Evolutionary conservation across 2,113 vertebrate genomes (phyloP).

Genomic region (Empidonax traillii): DNA sequence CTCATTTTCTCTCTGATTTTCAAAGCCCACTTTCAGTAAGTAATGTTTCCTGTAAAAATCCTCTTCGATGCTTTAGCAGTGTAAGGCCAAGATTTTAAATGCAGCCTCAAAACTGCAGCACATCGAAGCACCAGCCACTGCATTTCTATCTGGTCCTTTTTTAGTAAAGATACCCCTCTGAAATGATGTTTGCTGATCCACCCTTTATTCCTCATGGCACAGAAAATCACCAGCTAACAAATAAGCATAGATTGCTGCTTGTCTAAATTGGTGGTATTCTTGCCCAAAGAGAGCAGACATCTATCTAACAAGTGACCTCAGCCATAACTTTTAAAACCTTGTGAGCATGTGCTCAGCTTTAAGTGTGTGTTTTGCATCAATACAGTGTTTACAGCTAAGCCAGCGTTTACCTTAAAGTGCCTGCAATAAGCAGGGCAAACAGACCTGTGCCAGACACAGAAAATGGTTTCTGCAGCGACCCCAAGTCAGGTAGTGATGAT

Average conservation of each 20-base stretch:
- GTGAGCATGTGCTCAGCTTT: not conserved
- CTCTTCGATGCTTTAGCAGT: accelerated
- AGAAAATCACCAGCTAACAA: not conserved
- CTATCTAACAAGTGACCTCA: not conserved
- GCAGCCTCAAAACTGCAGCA: not conserved
- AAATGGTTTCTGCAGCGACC: not conserved
- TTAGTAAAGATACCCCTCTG: not conserved
- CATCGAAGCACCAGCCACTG: accelerated
- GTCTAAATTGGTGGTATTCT: not conserved
- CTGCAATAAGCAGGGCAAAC: conserved; percentile 9
- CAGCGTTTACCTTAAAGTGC: not conserved
- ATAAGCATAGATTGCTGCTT: not conserved
- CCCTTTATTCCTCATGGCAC: not conserved
- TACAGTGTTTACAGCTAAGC: not conserved
- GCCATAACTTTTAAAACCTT: not conserved
- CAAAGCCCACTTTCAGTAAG: not conserved
- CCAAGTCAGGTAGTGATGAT: not conserved
- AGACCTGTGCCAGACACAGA: not conserved
- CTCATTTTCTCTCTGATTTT: not conserved
- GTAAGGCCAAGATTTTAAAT: not conserved
- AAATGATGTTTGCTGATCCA: not conserved
- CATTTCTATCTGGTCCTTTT: not conserved
- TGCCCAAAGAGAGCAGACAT: not conserved
- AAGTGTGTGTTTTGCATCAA: not conserved
- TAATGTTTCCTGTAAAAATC: not conserved